phyloP scores from a whole-genome alignment of 1,140 invertebrate species.

The Ceratosolen solmsi region DNA sequence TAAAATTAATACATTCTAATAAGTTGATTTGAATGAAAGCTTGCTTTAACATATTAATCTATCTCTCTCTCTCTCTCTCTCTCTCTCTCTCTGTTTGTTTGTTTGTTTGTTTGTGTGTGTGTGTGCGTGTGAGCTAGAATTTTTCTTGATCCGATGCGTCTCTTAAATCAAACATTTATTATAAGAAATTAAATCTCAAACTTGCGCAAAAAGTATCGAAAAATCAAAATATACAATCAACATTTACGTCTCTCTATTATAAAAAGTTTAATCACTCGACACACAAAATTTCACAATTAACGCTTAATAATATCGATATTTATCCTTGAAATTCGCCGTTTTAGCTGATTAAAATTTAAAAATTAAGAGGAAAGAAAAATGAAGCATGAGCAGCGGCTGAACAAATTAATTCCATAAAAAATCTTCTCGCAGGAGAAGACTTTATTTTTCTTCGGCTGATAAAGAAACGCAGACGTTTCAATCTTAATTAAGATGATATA shows the following conservation, averaged over 20 bases:
- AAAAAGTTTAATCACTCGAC: too few relatives aligned
- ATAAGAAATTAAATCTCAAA: background rate
- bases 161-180: background rate
- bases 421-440: background rate
- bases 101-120: too few relatives aligned
- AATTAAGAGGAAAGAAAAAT: background rate
- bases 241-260: too few relatives aligned
- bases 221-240: background rate
- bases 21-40: background rate
- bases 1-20: background rate
- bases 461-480: background rate
- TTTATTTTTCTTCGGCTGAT: background rate
- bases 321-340: background rate
- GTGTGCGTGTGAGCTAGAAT: background rate
- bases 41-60: background rate
- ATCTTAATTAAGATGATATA: slow-evolving; percentile 16
- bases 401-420: background rate
- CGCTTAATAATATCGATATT: too few relatives aligned
- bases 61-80: too few relatives aligned
- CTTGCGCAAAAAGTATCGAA: background rate
- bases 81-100: too few relatives aligned
- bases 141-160: background rate
- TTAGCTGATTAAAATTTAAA: too few relatives aligned
- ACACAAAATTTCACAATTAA: too few relatives aligned
- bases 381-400: too few relatives aligned